Percentiles rank a stretch among this genome's conserved stretches.
Conservation (phyloP, 2,113 vertebrate genomes). For the Apteryx owenii region DNA sequence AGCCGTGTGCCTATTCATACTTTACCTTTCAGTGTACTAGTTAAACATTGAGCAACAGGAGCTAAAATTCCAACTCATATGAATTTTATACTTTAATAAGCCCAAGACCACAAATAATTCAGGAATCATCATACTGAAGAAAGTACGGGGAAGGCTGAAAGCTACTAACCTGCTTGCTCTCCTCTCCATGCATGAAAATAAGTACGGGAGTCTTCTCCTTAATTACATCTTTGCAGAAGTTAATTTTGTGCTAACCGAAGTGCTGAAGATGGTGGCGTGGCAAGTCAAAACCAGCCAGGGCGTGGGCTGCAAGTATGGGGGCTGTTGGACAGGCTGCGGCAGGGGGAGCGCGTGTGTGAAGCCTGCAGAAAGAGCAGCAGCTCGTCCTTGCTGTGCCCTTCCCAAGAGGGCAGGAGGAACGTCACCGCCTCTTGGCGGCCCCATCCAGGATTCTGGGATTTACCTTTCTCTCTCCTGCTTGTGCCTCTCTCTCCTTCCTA, state of each 20-base stretch:
- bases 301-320: too few relatives aligned
- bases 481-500: background rate
- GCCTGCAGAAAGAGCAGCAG: too few relatives aligned
- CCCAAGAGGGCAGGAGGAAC: too few relatives aligned
- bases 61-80: background rate
- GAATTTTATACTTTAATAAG: background rate
- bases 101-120: background rate
- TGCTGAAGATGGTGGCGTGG: background rate
- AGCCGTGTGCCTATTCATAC: background rate
- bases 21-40: background rate
- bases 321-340: too few relatives aligned
- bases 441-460: rapidly evolving
- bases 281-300: too few relatives aligned
- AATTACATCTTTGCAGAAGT: rapidly evolving
- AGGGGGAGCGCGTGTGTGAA: too few relatives aligned
- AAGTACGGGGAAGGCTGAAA: background rate
- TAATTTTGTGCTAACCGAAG: background rate
- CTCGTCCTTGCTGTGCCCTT: too few relatives aligned
- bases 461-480: background rate
- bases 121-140: background rate
- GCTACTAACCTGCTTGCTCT: background rate
- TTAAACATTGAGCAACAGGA: background rate
- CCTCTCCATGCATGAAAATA: background rate
- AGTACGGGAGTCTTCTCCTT: background rate
- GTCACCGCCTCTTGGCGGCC: too few relatives aligned